These are phyloP conservation scores for Stigmatopora argus DNA, from an alignment of 2,113 vertebrate species.

Conservation along the genomic window DNA sequence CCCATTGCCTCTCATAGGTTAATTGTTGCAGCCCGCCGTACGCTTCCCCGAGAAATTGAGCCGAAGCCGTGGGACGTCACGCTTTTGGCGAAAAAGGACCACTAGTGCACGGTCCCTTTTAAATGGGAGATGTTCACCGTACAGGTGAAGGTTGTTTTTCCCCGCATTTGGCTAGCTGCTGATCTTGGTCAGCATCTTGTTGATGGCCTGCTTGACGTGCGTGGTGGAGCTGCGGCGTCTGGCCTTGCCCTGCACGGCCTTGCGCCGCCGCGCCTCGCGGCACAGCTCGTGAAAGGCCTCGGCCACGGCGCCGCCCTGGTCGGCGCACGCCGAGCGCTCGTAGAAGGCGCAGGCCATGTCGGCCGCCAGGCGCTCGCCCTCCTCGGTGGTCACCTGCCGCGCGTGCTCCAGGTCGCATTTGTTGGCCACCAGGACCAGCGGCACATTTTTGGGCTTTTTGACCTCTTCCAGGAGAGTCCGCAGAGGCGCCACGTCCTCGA, in stretches of 20 bases:
- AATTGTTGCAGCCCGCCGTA: not conserved
- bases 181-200: constrained; percentile 99
- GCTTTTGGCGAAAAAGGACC: constrained; percentile 8
- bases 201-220: constrained; percentile 96
- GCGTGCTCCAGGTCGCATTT: constrained; percentile 93
- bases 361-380: constrained; percentile 90
- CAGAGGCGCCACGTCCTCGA: constrained; percentile 86
- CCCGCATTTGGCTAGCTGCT: constrained; percentile 77
- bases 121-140: constrained; percentile 18
- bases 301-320: constrained; percentile 78
- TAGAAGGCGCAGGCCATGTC: constrained; percentile 95
- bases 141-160: constrained; percentile 9
- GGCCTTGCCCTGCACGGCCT: constrained; percentile 89
- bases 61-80: not conserved
- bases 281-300: constrained; percentile 94
- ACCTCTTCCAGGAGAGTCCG: constrained; percentile 88
- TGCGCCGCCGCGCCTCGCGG: constrained; percentile 85
- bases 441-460: constrained; percentile 91
- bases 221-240: constrained; percentile 93
- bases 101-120: constrained; percentile 14
- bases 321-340: constrained; percentile 92
- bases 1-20: no score
- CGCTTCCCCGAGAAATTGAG: not conserved
- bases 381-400: constrained; percentile 88
- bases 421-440: constrained; percentile 91